Conservation (phyloP, 2,797 vertebrate species). For the Bovichtus variegatus region DNA sequence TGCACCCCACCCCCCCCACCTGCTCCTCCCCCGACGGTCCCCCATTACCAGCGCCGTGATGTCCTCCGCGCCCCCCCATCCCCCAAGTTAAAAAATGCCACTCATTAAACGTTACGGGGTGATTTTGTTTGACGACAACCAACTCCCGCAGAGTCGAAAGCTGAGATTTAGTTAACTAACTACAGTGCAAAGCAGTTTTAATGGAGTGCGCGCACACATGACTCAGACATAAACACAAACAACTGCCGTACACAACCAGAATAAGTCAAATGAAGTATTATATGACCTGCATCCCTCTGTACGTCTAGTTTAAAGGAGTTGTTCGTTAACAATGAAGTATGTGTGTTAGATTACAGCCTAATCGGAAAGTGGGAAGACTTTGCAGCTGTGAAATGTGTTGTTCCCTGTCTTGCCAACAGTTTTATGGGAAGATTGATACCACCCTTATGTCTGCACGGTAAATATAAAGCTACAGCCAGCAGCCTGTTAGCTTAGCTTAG, state of each 20-base stretch:
- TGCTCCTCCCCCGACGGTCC: conserved; percentile 40
- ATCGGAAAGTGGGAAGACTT: not conserved
- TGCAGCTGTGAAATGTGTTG: not conserved
- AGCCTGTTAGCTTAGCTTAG: conserved; percentile 23
- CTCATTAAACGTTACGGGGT: conserved; percentile 53
- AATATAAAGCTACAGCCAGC: not conserved
- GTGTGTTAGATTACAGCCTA: not conserved
- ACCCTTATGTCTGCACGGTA: no score
- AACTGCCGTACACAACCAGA: conserved; percentile 37
- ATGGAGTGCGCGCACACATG: conserved; percentile 5
- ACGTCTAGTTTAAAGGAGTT: not conserved
- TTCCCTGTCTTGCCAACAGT: not conserved
- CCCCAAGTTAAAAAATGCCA: conserved; percentile 60
- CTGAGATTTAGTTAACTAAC: conserved; percentile 42
- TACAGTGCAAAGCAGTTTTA: not conserved
- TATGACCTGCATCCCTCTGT: not conserved
- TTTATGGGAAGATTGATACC: not conserved
- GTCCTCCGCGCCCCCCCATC: conserved; percentile 47
- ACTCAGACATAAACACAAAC: conserved; percentile 17
- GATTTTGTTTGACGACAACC: conserved; percentile 57
- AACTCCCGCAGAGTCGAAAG: conserved; percentile 7
- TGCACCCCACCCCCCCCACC: conserved; percentile 49
- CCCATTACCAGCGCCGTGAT: conserved; percentile 61
- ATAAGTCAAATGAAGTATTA: conserved; percentile 13
- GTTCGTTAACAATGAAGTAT: no score